A percentile compares a stretch with the other conserved stretches of the same genome.
Evolutionary conservation across 2,797 vertebrate species (phyloP).

Genomic region (Morelia viridis): DNA sequence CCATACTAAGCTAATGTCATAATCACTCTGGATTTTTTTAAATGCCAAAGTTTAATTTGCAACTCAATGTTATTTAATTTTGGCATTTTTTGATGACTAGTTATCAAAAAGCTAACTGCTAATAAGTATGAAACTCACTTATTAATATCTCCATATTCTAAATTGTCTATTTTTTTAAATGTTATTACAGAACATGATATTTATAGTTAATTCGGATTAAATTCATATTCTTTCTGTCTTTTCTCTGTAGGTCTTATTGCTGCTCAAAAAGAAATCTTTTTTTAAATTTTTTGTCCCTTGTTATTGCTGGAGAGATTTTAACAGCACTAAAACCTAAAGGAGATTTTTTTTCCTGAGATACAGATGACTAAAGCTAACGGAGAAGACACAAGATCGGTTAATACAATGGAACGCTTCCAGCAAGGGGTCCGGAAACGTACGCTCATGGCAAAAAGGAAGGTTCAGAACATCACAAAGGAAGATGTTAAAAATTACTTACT

Average conservation of each 20-base stretch:
- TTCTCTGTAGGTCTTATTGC: conserved; percentile 58
- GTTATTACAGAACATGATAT: conserved; percentile 10
- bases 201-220: conserved; percentile 21
- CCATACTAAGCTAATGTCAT: not conserved
- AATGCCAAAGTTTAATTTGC: not conserved
- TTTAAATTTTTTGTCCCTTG: conserved; percentile 30
- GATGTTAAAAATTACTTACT: conserved; percentile 88
- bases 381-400: conserved; percentile 79
- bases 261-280: conserved; percentile 12
- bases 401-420: conserved; percentile 88
- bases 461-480: conserved; percentile 92
- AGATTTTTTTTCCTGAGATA: conserved; percentile 39
- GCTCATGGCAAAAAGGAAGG: conserved; percentile 91
- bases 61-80: not conserved
- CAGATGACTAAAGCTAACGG: conserved; percentile 86
- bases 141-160: not conserved
- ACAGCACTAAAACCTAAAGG: conserved; percentile 43
- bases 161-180: conserved; percentile 8
- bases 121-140: not conserved
- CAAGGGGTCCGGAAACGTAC: conserved; percentile 92
- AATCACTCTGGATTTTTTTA: not conserved
- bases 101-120: not conserved
- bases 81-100: not conserved
- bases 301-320: conserved; percentile 50
- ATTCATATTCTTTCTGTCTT: conserved; percentile 58